phyloP scores from a whole-genome alignment of 2,113 vertebrate species.

The Chiloscyllium plagiosum region DNA sequence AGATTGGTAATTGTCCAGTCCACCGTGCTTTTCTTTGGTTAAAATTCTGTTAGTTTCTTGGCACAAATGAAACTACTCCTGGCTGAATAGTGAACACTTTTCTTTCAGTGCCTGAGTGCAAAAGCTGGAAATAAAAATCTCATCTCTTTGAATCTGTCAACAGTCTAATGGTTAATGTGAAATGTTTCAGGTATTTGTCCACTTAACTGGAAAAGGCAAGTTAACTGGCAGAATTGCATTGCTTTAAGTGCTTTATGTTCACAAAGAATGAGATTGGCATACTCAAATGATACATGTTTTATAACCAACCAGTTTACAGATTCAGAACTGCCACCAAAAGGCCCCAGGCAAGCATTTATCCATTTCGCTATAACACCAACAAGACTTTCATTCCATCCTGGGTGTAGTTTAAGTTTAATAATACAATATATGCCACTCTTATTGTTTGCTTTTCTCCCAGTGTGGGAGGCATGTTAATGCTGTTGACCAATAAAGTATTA shows the following conservation, averaged over 20 bases:
- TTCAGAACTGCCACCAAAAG: not conserved
- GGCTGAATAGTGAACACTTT: not conserved
- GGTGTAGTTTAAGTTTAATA: not conserved
- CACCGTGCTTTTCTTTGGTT: not conserved
- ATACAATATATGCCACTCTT: not conserved
- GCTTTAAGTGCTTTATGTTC: slow-evolving; percentile 22
- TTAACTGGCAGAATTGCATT: not conserved
- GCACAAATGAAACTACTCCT: not conserved
- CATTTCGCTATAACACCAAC: not conserved
- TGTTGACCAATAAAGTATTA: not conserved
- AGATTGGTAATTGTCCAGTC: not conserved
- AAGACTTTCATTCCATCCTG: not conserved
- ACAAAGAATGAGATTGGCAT: not conserved
- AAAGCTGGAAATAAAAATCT: not conserved
- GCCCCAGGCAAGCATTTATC: slow-evolving; percentile 27
- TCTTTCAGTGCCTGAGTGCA: not conserved
- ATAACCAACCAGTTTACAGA: slow-evolving; percentile 16
- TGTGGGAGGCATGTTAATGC: not conserved
- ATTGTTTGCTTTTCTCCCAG: not conserved
- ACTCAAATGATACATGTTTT: not conserved
- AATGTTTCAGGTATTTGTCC: not conserved
- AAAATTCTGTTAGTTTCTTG: not conserved
- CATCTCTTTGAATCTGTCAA: not conserved
- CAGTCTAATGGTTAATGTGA: not conserved
- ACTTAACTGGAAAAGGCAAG: slow-evolving; percentile 3